A percentile compares a stretch with the other conserved stretches of the same genome.
Evolutionary conservation across 2,113 vertebrate species (phyloP).

Genomic region (Burhinus bistriatus): DNA sequence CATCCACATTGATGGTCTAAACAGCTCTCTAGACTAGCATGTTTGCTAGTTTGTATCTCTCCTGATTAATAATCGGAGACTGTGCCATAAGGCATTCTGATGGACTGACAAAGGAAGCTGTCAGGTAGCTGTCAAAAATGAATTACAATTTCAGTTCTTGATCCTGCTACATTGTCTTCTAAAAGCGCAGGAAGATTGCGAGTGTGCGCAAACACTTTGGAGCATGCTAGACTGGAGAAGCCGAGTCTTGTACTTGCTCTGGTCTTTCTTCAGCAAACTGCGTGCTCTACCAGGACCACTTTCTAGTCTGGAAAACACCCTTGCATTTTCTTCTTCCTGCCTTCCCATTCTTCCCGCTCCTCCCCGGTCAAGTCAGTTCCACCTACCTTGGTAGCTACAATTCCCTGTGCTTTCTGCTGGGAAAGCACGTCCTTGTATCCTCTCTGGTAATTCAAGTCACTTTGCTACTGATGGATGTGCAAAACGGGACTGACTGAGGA

Average conservation of each 20-base stretch:
- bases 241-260: constrained; percentile 40
- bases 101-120: constrained; percentile 25
- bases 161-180: constrained; percentile 61
- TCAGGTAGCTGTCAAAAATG: constrained; percentile 52
- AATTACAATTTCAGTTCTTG: constrained; percentile 33
- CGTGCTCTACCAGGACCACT: constrained; percentile 43
- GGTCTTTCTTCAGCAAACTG: constrained; percentile 44
- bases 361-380: constrained; percentile 18
- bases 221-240: constrained; percentile 69
- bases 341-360: constrained; percentile 27
- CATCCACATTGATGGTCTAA: constrained; percentile 72
- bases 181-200: constrained; percentile 63
- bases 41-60: constrained; percentile 66
- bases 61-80: constrained; percentile 42
- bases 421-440: constrained; percentile 35
- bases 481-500: constrained; percentile 50
- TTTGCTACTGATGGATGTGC: constrained; percentile 47
- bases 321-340: constrained; percentile 39
- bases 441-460: constrained; percentile 5
- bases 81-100: constrained; percentile 27
- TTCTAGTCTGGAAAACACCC: constrained; percentile 55
- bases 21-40: constrained; percentile 75
- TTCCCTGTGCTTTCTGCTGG: constrained; percentile 59
- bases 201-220: constrained; percentile 42
- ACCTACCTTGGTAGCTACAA: constrained; percentile 12